Evolutionary conservation across 2,797 vertebrate species (phyloP), one percentile per base, ranked within the genome.

Genomic region (Pelobates cultripes): DNA sequence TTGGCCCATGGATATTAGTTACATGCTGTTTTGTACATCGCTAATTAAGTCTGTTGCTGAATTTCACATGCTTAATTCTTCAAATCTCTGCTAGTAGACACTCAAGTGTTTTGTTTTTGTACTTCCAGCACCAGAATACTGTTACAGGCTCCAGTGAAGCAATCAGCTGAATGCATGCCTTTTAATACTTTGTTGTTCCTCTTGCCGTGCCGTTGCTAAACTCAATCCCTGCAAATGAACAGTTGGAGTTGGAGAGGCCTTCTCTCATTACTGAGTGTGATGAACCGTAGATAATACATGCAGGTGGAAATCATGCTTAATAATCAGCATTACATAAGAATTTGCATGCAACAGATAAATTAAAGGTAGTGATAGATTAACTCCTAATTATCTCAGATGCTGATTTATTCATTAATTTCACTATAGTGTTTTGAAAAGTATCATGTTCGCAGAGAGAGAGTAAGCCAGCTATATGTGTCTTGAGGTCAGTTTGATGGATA

Each of bases 51-150:
- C 40, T 43, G 71, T 60, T 75, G 66, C 67, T 42, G n/a, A 64
- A 79, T 70, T 74, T 79, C 63, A 77, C n/a, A 15, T 45, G 17
- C 78, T 43, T 73, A 44, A 68, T 17, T 63, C 63, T 78, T 74
- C n/a, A 70, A 47, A 78, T 68, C 81, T 43, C 77, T 79, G 81
- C 70, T 28, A 51, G 81, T 28, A 55, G 64, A 66, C 45, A 83
- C n/a, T 79, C 66, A 71, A 75, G 81, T 79, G 72, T 75, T 83
- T 79, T 79, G 55, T 83, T 83, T 78, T 83, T 74, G 43, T 79
- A 53, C 66, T 41, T 83, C n/a, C n/a, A 41, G 43, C 9, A 9
- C 68, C 67, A 72, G 67, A 41, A 5, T 44, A 41, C 69, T 9
- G 7, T 78, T 63, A 63, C 75, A 82, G 43, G 43, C 63, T 82